Percentiles rank a stretch among this genome's conserved stretches.
These are phyloP conservation scores for Phaenicophaeus curvirostris DNA, from an alignment of 2,797 vertebrate species.

Conservation along the genomic window DNA sequence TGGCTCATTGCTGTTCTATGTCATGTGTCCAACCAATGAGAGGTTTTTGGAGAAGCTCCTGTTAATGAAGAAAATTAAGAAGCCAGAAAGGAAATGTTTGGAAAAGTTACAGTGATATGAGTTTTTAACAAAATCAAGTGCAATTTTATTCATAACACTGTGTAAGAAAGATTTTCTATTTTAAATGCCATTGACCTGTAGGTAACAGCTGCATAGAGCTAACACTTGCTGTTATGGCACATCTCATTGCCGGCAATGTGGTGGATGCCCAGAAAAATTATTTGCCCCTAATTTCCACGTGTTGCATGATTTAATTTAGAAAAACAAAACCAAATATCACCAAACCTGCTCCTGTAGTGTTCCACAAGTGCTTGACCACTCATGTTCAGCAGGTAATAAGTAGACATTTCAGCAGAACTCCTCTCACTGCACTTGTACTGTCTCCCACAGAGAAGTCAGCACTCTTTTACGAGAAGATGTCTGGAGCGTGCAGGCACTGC, in stretches of 20 bases:
- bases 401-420: conserved; percentile 19
- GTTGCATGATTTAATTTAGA: conserved; percentile 13
- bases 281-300: conserved; percentile 56
- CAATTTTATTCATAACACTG: conserved; percentile 83
- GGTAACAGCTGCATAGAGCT: conserved; percentile 67
- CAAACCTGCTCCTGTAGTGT: neutral
- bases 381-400: neutral
- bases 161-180: conserved; percentile 80
- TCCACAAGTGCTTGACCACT: conserved; percentile 22
- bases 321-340: neutral
- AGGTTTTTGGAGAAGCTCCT: conserved; percentile 37
- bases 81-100: conserved; percentile 40
- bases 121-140: conserved; percentile 80
- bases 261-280: conserved; percentile 63
- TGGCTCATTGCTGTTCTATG: conserved; percentile 7
- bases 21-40: neutral
- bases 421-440: neutral
- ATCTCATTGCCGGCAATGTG: conserved; percentile 83
- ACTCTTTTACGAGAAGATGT: neutral
- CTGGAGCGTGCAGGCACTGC: neutral
- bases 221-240: conserved; percentile 70
- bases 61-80: conserved; percentile 53
- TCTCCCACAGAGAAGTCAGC: neutral
- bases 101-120: conserved; percentile 68
- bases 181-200: conserved; percentile 78